Base-by-base conservation (phyloP, 1,140 invertebrate species). In the Calephelis virginiensis region DNA sequence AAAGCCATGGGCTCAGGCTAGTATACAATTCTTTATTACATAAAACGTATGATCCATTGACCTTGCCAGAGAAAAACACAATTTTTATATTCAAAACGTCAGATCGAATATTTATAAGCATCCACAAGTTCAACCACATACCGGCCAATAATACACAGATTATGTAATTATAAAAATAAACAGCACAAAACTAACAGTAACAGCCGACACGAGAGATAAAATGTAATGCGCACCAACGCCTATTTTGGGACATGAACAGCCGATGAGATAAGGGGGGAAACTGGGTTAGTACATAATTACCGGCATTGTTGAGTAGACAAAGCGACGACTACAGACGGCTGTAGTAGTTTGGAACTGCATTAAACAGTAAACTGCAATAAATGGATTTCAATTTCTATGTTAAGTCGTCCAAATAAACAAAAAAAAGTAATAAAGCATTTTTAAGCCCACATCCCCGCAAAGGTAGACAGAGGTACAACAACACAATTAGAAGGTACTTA, bases 241-340 rank as follows among this genome's bases (percentile, higher is more conserved):
- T 50, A 50, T 50, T 50, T 50, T 17, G 13, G 49, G 49, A 50
- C 14, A 49, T 49, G 49, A 50, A 50, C 49, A 50, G 49, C 13
- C 10, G 60, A 45, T 13, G 60, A 6, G 17, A 67, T 67, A 17
- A 62, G 12, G 48, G 40, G 28, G 59, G 37, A 62, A 53, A 61
- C 38, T 67, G 60, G 63, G 49, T 56, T 47, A 38, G 38, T 46
- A 45, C 48, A 64, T 49, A 28, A 63, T 45, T 28, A 13, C 9
- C 12, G 12, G 10, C 37, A 49, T 12, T 64, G 48, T 64, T 10
- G 12, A 43, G 60, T 63, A 38, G 49, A 63, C 49, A 8, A 13
- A 8, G 49, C 14, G 49, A 14, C 49, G 49, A 50, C 49, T 50
- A 9, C 7, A 8, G 8, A 43, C 40, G 0, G 40, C 40, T 43